Conservation (phyloP, 2,888 invertebrate genomes). For the Spialia ferax region DNA sequence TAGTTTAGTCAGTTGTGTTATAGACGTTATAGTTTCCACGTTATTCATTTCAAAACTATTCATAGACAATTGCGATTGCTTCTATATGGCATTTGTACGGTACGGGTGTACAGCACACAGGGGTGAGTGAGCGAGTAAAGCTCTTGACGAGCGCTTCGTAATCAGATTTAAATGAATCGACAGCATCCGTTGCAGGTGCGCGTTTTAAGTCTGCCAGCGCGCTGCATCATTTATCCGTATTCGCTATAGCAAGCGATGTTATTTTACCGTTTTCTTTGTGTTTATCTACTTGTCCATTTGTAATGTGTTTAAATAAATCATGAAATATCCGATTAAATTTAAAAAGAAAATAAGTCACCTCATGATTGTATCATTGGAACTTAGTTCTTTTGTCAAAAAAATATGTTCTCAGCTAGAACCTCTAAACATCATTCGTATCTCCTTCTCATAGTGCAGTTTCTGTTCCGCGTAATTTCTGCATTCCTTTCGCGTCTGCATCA, state of each 20-base stretch:
- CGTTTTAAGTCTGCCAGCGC: slow-evolving; percentile 13
- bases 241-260: not conserved
- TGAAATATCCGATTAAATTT: not conserved
- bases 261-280: not conserved
- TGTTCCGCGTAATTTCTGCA: not conserved
- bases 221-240: slow-evolving; percentile 1
- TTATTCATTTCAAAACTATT: too few relatives aligned
- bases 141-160: slow-evolving; percentile 34
- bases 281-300: not conserved
- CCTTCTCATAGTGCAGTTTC: not conserved
- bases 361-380: too few relatives aligned
- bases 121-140: slow-evolving; percentile 18
- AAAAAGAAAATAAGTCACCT: too few relatives aligned
- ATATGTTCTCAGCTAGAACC: too few relatives aligned
- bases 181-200: slow-evolving; percentile 51
- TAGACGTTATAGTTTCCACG: not conserved
- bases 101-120: not conserved
- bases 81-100: not conserved
- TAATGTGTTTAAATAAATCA: not conserved
- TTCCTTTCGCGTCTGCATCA: not conserved
- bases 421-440: not conserved
- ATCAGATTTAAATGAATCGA: slow-evolving; percentile 52
- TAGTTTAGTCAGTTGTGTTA: not conserved
- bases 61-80: not conserved
- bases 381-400: too few relatives aligned